Evolutionary conservation across 2,888 invertebrate genomes (phyloP).

Genomic region (Holacanthella duospinosa): DNA sequence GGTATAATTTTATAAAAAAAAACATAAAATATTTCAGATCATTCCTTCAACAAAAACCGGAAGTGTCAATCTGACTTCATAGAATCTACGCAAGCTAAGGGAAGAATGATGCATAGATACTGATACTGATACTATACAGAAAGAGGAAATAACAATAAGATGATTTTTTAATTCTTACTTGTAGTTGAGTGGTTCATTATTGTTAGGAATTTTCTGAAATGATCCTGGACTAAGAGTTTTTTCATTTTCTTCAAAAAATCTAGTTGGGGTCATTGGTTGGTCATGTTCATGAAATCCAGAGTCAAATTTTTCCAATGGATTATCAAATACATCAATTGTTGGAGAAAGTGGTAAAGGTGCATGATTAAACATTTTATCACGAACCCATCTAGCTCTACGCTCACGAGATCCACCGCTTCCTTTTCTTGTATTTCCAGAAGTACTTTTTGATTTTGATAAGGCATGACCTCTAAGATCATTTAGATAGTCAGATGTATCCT

Average conservation of each 20-base stretch:
- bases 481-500: not conserved
- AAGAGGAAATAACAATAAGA: too few relatives aligned
- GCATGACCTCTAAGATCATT: too few relatives aligned
- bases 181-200: not conserved
- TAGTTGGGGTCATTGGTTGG: not conserved
- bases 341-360: not conserved
- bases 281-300: slow-evolving; percentile 1
- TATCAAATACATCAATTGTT: not conserved
- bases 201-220: not conserved
- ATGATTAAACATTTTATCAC: slow-evolving; percentile 14
- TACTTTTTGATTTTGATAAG: not conserved
- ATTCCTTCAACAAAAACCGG: too few relatives aligned
- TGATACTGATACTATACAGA: too few relatives aligned
- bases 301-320: not conserved
- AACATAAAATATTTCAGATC: too few relatives aligned
- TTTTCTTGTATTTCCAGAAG: not conserved
- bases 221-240: not conserved
- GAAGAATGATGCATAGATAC: too few relatives aligned
- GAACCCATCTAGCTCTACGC: slow-evolving; percentile 14
- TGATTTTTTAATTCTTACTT: too few relatives aligned
- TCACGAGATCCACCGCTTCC: slow-evolving; percentile 5
- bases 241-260: not conserved
- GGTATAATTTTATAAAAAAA: too few relatives aligned
- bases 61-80: too few relatives aligned
- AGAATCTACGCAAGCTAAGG: too few relatives aligned